Conservation (phyloP, 2,888 invertebrate genomes). For the Portevinia maculata region DNA sequence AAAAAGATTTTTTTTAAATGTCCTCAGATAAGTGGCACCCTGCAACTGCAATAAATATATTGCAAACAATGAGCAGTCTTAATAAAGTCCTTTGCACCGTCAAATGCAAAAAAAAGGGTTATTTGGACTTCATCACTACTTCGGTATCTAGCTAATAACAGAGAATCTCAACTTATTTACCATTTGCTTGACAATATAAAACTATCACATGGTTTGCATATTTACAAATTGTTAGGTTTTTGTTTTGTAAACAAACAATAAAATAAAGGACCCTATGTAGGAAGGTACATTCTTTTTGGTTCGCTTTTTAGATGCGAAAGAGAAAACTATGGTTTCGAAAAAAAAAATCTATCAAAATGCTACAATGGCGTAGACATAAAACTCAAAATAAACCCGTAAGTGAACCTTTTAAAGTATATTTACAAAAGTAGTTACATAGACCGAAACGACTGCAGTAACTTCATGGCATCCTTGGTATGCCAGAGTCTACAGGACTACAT, state of each 20-base stretch:
- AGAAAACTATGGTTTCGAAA: neutral
- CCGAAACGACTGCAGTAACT: constrained; percentile 70
- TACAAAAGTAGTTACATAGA: constrained; percentile 65
- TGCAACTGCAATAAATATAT: too few relatives aligned
- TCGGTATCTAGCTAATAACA: neutral
- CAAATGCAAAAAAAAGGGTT: too few relatives aligned
- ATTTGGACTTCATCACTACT: neutral
- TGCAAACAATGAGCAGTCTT: too few relatives aligned
- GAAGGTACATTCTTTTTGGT: neutral
- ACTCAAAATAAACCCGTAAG: constrained; percentile 65
- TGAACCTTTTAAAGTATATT: constrained; percentile 71
- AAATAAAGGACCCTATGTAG: neutral
- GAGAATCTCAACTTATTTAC: constrained; percentile 1
- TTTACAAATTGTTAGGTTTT: constrained; percentile 44
- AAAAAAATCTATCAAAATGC: constrained; percentile 7
- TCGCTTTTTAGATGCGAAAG: constrained; percentile 16
- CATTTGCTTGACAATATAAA: constrained; percentile 18
- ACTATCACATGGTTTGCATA: constrained; percentile 39
- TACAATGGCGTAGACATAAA: constrained; percentile 52
- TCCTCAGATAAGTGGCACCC: too few relatives aligned
- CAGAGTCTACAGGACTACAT: constrained; percentile 33
- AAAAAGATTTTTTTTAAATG: too few relatives aligned
- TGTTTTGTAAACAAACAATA: constrained; percentile 3
- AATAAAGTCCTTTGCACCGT: too few relatives aligned
- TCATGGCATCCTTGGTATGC: constrained; percentile 60